Conservation (phyloP, 2,113 vertebrate genomes). For the Genyomyrus donnyi region DNA sequence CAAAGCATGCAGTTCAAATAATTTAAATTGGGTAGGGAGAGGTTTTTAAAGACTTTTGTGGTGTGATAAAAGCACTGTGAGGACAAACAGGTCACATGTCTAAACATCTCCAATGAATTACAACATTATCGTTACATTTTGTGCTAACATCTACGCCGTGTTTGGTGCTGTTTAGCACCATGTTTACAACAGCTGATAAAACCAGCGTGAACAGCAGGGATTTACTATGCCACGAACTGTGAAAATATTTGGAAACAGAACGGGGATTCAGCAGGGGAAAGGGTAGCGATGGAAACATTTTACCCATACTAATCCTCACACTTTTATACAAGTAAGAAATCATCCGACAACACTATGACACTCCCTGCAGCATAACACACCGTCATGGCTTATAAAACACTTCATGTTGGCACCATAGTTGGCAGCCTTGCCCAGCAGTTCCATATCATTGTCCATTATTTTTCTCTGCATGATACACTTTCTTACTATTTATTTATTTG, state of each 20-base stretch:
- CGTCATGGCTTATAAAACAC: background rate
- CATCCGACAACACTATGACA: background rate
- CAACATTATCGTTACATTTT: background rate
- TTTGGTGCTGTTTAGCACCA: background rate
- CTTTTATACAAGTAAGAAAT: background rate
- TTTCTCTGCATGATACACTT: background rate
- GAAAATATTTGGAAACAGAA: background rate
- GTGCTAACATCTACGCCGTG: background rate
- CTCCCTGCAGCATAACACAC: background rate
- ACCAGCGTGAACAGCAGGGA: background rate
- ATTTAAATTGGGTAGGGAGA: background rate
- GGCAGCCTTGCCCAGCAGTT: background rate
- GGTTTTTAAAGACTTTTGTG: background rate
- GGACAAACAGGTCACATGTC: background rate
- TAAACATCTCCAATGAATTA: background rate
- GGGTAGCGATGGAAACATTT: background rate
- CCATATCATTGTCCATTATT: background rate
- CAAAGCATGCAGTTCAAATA: conserved; percentile 1
- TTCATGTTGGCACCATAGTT: background rate
- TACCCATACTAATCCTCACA: background rate
- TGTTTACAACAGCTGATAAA: background rate
- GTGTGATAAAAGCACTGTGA: background rate
- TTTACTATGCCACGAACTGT: background rate
- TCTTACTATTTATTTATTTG: background rate
- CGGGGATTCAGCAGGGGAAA: background rate